Conservation (phyloP, 2,888 invertebrate genomes). For the Frankliniella fusca region DNA sequence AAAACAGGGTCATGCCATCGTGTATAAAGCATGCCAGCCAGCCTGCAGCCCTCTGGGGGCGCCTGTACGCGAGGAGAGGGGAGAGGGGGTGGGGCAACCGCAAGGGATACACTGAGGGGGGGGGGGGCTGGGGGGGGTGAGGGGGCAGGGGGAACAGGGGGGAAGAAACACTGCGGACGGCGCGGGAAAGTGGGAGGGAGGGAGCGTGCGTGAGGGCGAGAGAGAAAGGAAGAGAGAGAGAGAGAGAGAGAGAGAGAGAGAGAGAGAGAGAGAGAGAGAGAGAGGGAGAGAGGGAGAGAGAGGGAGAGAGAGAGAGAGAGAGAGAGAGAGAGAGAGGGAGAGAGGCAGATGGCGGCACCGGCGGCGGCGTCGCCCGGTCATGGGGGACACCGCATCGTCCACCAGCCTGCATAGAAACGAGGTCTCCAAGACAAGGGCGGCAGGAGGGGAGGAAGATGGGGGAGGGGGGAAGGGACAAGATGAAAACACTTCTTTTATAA, state of each 20-base stretch:
- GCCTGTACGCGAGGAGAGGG: no score
- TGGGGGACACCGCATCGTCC: slow-evolving; percentile 10
- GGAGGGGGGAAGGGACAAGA: slow-evolving; percentile 2
- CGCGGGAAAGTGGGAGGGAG: background rate
- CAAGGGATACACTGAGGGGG: no score
- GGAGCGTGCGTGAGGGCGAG: background rate
- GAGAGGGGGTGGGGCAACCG: background rate
- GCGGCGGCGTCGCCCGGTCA: background rate
- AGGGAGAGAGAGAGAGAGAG: background rate
- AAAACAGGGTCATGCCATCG: slow-evolving; percentile 6
- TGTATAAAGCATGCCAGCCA: no score
- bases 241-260: slow-evolving; percentile 1
- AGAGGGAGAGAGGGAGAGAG: background rate
- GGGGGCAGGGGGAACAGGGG: background rate
- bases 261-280: background rate
- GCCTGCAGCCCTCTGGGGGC: no score
- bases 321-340: background rate
- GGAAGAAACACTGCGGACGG: background rate
- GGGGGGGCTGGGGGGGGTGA: background rate
- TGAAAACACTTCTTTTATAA: slow-evolving; percentile 25
- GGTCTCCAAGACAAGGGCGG: background rate
- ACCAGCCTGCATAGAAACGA: slow-evolving; percentile 7
- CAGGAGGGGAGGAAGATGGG: background rate
- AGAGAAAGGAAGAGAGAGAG: background rate
- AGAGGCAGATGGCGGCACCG: background rate